phyloP scores from a whole-genome alignment of 1,140 invertebrate species.

The Coptotermes formosanus region DNA sequence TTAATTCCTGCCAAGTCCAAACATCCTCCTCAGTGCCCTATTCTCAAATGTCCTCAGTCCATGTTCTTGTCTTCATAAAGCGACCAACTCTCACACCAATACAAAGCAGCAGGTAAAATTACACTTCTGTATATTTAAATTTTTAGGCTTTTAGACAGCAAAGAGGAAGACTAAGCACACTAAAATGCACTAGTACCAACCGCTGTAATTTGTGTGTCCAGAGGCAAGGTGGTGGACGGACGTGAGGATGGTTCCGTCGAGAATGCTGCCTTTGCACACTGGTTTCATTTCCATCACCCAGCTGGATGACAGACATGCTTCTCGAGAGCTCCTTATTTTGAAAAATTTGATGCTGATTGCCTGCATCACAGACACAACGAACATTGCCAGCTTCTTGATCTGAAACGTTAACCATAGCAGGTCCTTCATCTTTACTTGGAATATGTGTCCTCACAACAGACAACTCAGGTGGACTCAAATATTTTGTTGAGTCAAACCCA shows the following conservation, averaged over 20 bases:
- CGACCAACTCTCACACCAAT: no score
- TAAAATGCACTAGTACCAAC: not conserved
- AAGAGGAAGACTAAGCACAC: no score
- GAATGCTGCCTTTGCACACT: not conserved
- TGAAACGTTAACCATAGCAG: not conserved
- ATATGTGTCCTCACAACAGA: not conserved
- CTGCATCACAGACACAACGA: not conserved
- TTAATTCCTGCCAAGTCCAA: no score
- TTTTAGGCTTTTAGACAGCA: no score
- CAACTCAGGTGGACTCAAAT: not conserved
- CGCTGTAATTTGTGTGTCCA: not conserved
- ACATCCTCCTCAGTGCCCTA: no score
- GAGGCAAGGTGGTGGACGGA: not conserved
- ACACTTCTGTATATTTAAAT: no score
- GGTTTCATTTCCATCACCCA: not conserved
- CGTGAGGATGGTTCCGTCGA: not conserved
- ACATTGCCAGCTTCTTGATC: not conserved
- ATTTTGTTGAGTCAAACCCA: constrained; percentile 10
- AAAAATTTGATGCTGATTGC: not conserved
- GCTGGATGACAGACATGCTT: not conserved
- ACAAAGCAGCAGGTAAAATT: no score
- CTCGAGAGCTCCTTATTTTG: not conserved
- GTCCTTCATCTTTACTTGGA: not conserved
- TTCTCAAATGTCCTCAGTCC: no score
- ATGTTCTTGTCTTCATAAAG: no score